These are phyloP conservation scores for Pelmatolapia mariae DNA, from an alignment of 2,113 vertebrate species.

Conservation along the genomic window DNA sequence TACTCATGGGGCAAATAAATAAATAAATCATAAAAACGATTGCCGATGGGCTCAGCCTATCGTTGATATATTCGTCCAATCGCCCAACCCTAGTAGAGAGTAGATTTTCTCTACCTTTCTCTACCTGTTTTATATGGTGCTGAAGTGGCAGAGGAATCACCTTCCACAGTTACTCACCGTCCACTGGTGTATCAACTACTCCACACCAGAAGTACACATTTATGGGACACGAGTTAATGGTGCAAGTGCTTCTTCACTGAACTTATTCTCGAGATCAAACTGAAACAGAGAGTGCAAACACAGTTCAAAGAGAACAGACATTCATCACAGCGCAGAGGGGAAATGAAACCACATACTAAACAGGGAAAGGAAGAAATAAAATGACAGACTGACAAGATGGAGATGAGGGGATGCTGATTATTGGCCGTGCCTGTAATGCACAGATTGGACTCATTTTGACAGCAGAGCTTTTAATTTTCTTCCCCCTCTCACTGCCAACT, in stretches of 20 bases:
- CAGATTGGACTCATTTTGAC: background rate
- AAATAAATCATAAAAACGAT: background rate
- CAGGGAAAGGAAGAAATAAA: background rate
- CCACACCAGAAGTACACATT: background rate
- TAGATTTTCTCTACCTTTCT: background rate
- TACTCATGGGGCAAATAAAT: background rate
- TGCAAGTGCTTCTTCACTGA: background rate
- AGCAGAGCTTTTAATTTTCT: background rate
- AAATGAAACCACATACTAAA: background rate
- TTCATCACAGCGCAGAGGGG: background rate
- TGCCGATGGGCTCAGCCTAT: background rate
- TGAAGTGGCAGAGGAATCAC: background rate
- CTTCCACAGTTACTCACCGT: background rate
- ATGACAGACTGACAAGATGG: background rate
- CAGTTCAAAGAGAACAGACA: background rate
- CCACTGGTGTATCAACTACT: background rate
- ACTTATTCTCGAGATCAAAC: background rate
- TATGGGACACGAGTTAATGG: background rate
- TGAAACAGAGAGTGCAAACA: background rate
- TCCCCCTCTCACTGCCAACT: background rate
- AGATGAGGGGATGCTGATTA: slow-evolving; percentile 17
- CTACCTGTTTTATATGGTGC: background rate
- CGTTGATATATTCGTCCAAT: background rate
- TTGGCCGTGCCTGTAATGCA: background rate
- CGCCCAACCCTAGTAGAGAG: background rate